These are phyloP conservation scores for Thaleichthys pacificus DNA, from an alignment of 2,797 vertebrate species.

Conservation along the genomic window DNA sequence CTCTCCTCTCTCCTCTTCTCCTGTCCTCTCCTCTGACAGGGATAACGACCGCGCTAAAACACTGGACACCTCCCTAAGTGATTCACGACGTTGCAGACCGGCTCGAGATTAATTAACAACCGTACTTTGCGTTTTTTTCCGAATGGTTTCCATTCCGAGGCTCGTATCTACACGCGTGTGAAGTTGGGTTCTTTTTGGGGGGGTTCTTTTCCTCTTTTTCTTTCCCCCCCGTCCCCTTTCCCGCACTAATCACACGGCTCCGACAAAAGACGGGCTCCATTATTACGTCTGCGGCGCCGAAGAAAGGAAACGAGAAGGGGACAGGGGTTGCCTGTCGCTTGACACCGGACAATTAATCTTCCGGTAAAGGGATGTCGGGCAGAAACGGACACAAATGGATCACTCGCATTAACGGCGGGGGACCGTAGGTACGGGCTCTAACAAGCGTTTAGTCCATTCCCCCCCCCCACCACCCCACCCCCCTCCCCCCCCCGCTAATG, in stretches of 20 bases:
- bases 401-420: constrained; percentile 95
- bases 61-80: constrained; percentile 65
- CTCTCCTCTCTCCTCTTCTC: constrained; percentile 22
- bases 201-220: constrained; percentile 34
- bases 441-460: constrained; percentile 99
- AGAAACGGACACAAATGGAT: constrained; percentile 99
- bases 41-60: constrained; percentile 44
- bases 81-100: constrained; percentile 68
- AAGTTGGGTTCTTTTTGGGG: constrained; percentile 52
- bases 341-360: constrained; percentile 99
- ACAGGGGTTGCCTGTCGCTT: constrained; percentile 95
- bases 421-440: constrained; percentile 99
- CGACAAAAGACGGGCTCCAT: constrained; percentile 97
- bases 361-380: constrained; percentile 99
- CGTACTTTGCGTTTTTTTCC: constrained; percentile 56
- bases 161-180: constrained; percentile 67
- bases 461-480: constrained; percentile 85
- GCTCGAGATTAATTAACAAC: constrained; percentile 76
- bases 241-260: constrained; percentile 89
- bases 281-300: constrained; percentile 94
- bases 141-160: constrained; percentile 66
- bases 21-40: constrained; percentile 37
- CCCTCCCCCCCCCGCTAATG: constrained; percentile 93
- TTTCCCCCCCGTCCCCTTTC: constrained; percentile 60
- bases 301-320: constrained; percentile 98